Evolutionary conservation across 2,113 vertebrate genomes (phyloP), one percentile per base, ranked within the genome.

Genomic region (Crocuta crocuta): DNA sequence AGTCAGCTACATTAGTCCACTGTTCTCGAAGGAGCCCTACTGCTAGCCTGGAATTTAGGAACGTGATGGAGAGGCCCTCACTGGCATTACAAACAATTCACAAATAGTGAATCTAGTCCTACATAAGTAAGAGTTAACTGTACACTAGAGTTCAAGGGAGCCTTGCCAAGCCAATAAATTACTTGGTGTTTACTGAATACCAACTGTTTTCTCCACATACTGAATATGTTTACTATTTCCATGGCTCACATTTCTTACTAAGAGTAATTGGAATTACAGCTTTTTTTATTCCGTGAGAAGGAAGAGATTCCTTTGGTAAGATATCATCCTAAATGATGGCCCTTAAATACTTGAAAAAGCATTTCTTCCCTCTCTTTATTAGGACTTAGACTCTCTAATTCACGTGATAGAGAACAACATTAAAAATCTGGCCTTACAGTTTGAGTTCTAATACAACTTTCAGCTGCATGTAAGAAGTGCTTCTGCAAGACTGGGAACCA

Each of bases 121-220:
- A 24, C 70, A 65, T 94, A 66, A 92, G 81, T 58, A 97, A 94
- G 96, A 61, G 95, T 98, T 98, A 98, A 97, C 96, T 88, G 23
- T 53, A 55, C 17, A 8, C 89, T 91, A 33, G 78, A 65, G 43
- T 92, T 85, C 94, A 65, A 68, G 94, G 92, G 91, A 97, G 31
- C 2, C 55, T 95, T 86, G 88, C 96, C 96, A 97, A 97, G 89
- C 95, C 89, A 95, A 91, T 96, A 94, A 97, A 97, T 97, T 39
- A 93, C 85, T 93, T 84, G 61, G 28, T 97, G 85, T 98, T 97
- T 94, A 89, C 91, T 13, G 91, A 98, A 89, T 93, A 94, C 93
- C 95, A 89, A 91, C 96, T 50, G 53, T 93, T 95, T 87, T 65
- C 71, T 79, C 76, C 82, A 86, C 76, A 89, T 45, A 63, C 48